Conservation (phyloP, 2,888 invertebrate genomes). For the Elegia similella region DNA sequence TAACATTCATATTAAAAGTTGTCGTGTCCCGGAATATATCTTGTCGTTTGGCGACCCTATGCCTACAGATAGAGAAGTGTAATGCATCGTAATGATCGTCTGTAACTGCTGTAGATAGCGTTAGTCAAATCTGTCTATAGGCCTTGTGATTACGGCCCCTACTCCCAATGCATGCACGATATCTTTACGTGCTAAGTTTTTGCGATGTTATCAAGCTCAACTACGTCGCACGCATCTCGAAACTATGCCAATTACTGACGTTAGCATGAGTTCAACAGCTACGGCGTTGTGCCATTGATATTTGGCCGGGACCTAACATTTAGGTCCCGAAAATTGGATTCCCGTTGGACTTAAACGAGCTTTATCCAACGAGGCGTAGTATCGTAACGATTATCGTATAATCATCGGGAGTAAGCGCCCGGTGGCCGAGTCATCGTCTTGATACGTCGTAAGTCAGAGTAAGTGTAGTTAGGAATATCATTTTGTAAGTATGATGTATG, state of each 20-base stretch:
- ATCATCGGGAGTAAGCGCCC: not conserved
- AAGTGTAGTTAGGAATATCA: slow-evolving; percentile 50
- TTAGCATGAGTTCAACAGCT: no score
- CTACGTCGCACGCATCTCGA: no score
- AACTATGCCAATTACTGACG: no score
- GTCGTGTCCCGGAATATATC: not conserved
- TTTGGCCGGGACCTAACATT: no score
- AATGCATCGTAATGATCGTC: slow-evolving; percentile 4
- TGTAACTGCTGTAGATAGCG: slow-evolving; percentile 4
- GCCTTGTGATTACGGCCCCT: not conserved
- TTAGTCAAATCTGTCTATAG: slow-evolving; percentile 13
- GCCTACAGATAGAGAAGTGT: not conserved
- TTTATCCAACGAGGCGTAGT: not conserved
- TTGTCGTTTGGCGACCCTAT: not conserved
- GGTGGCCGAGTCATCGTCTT: not conserved
- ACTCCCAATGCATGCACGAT: not conserved
- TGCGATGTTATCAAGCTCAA: no score
- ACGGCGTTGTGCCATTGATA: no score
- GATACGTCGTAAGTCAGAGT: slow-evolving; percentile 33
- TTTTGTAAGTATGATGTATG: slow-evolving; percentile 66
- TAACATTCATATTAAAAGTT: not conserved
- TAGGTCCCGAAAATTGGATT: no score
- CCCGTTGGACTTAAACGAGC: no score
- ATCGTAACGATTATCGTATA: slow-evolving; percentile 1
- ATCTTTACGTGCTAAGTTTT: not conserved